Evolutionary conservation across 2,113 vertebrate species (phyloP).

Genomic region (Rousettus leschenaultii): DNA sequence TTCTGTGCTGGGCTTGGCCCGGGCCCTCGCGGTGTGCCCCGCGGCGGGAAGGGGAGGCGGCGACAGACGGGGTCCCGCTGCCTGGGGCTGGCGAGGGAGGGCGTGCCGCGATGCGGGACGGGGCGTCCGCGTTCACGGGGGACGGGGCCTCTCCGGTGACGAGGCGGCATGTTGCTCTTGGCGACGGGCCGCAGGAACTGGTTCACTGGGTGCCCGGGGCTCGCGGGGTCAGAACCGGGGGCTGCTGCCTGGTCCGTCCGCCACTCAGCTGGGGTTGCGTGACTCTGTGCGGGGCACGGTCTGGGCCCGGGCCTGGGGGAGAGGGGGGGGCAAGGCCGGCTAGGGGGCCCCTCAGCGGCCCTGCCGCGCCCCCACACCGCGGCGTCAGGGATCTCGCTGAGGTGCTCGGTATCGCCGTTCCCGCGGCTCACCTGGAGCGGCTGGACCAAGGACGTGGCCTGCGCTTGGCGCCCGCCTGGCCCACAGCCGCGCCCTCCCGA

Average conservation of each 20-base stretch:
- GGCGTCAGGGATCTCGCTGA: neutral
- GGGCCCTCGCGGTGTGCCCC: no score
- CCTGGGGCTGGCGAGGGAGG: no score
- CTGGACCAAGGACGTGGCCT: neutral
- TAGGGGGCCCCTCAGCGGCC: fast-evolving
- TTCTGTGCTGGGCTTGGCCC: no score
- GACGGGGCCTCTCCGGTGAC: no score
- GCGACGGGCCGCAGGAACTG: neutral
- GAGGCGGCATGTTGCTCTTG: no score
- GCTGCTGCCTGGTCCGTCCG: fast-evolving
- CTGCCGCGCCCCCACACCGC: neutral
- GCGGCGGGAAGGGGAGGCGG: neutral
- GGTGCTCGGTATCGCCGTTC: fast-evolving
- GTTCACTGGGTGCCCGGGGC: fast-evolving
- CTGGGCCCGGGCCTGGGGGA: neutral
- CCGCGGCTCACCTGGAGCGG: neutral
- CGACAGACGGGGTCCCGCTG: no score
- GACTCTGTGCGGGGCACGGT: neutral
- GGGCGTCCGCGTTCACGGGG: no score
- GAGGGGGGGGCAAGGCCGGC: neutral
- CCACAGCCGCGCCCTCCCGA: neutral
- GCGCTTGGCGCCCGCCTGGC: neutral
- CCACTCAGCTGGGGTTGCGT: fast-evolving
- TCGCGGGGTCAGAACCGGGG: neutral
- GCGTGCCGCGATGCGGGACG: fast-evolving